Conservation (phyloP, 2,113 vertebrate genomes). For the Mus pahari region DNA sequence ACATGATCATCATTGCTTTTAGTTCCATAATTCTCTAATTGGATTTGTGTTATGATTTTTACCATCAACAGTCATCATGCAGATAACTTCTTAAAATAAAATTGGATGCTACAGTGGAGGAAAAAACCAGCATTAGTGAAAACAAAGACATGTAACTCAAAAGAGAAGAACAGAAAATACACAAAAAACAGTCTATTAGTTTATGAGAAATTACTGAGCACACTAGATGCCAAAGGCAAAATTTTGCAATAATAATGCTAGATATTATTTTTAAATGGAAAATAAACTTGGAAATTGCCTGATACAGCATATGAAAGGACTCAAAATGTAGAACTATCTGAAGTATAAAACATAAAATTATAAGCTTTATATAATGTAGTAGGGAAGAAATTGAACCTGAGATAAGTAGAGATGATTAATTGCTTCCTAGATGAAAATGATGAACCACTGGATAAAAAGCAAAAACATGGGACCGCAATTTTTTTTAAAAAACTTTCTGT, state of each 20-base stretch:
- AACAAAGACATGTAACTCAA: not conserved
- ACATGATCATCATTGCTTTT: not conserved
- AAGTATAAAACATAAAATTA: constrained; percentile 15
- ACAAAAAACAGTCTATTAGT: not conserved
- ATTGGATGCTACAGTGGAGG: not conserved
- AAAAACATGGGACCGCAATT: not conserved
- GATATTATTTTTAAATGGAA: not conserved
- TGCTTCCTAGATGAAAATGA: not conserved
- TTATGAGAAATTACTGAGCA: not conserved
- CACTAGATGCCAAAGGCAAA: not conserved
- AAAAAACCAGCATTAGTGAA: not conserved
- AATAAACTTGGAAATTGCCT: not conserved
- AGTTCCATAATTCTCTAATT: not conserved
- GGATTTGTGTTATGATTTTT: not conserved
- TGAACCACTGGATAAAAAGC: not conserved
- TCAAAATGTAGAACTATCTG: not conserved
- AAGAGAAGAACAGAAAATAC: not conserved
- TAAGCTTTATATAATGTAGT: not conserved
- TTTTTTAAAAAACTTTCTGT: not conserved
- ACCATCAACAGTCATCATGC: not conserved
- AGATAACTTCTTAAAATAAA: not conserved
- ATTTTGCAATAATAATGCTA: not conserved
- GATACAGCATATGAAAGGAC: not conserved
- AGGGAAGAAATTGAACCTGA: not conserved
- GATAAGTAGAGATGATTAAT: not conserved